A percentile compares a stretch with the other conserved stretches of the same genome.
These are phyloP conservation scores for Ariolimax columbianus DNA, from an alignment of 2,888 invertebrate species.

Conservation along the genomic window DNA sequence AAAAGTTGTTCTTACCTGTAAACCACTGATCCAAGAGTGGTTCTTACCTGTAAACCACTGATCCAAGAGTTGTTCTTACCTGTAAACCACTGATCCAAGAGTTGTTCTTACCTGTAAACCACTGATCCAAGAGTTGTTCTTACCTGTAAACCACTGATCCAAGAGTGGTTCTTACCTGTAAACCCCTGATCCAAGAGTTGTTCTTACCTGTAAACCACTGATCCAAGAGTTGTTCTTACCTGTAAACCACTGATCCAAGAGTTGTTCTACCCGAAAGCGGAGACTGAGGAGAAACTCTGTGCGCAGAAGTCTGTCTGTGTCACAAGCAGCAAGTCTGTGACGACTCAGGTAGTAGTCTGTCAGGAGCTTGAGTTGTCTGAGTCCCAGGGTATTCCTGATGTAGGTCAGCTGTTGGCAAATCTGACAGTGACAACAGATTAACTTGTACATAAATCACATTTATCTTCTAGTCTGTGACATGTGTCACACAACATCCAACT, in stretches of 20 bases:
- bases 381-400: conserved; percentile 54
- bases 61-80: neutral
- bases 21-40: too few species aligned
- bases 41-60: too few species aligned
- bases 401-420: conserved; percentile 48
- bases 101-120: neutral
- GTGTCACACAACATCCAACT: too few species aligned
- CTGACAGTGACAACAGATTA: conserved; percentile 24
- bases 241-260: conserved; percentile 65
- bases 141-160: neutral
- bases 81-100: neutral
- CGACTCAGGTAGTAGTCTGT: conserved; percentile 65
- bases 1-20: too few species aligned
- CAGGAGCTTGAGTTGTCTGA: conserved; percentile 69
- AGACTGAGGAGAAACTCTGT: conserved; percentile 65
- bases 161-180: neutral
- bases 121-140: neutral
- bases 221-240: conserved; percentile 61
- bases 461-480: neutral
- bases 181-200: neutral
- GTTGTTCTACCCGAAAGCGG: conserved; percentile 63
- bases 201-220: neutral
- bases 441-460: neutral
- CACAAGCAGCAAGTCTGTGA: conserved; percentile 51
- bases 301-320: conserved; percentile 50